Base-by-base conservation (phyloP, 1,140 invertebrate species). In the Berghia stephanieae region DNA sequence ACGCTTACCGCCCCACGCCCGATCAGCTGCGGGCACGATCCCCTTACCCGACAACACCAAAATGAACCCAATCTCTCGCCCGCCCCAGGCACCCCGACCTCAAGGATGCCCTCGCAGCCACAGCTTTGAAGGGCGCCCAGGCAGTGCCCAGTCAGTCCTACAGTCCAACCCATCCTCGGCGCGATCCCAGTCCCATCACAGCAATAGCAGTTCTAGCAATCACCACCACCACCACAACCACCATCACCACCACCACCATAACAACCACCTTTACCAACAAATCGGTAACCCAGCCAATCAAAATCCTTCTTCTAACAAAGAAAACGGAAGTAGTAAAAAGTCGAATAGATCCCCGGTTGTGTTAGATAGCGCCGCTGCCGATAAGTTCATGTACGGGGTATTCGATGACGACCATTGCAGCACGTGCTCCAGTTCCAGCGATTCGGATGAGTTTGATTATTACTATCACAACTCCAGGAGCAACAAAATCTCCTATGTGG, bases 391-490 rank as follows among this genome's bases (percentile, higher is more conserved):
- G 31, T 77, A 74, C 40, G 69, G 75, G 0, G 68, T 74, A 49
- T 78, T 79, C 73, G 81, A 84, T 13, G 84, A 86, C 52, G 83
- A 86, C 60, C 49, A 80, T n/a, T 87, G 86, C 66, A 87, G 86
- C 71, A 87, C 86, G 2, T 87, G 86, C 49, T 87, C 86, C 52
- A 87, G 86, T 78, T 86, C 84, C 38, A 86, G 83, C 71, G 85
- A 86, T 52, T 86, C 84, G 2, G 83, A 86, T 46, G 85, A 86
- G 60, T 86, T 81, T 79, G 83, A 82, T 80, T 85, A 85, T 60
- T 82, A 84, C 74, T 83, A 83, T 73, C 80, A 82, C 57, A 81
- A 85, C 67, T 79, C 78, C 38, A 42, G 75, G 74, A 52, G 80
- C 27, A 63, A 81, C 10, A 81, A 83, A 76, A 87, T 87, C 43